Evolutionary conservation across 2,797 vertebrate genomes (phyloP).

Genomic region (Clarias fuscus): DNA sequence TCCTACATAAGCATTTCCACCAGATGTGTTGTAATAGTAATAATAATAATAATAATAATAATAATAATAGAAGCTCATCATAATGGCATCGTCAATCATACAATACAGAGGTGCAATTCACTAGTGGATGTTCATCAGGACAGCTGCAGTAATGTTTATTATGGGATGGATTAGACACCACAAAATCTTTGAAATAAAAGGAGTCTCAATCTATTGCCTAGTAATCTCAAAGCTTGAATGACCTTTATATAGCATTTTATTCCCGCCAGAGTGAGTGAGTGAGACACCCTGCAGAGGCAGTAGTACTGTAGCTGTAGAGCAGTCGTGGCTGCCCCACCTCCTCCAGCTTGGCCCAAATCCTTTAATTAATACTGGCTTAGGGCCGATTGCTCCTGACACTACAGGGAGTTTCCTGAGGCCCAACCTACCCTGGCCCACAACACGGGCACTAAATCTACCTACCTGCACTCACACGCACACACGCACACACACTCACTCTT

Average conservation of each 20-base stretch:
- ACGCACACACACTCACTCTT: conserved; percentile 39
- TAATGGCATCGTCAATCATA: conserved; percentile 22
- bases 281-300: conserved; percentile 41
- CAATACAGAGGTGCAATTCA: conserved; percentile 20
- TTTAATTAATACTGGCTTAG: conserved; percentile 85
- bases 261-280: conserved; percentile 18
- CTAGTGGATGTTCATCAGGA: conserved; percentile 7
- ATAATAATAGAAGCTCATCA: conserved; percentile 10
- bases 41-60: too few relatives aligned
- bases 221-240: conserved; percentile 41
- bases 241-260: conserved; percentile 41
- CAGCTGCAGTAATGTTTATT: not conserved
- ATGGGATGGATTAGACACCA: not conserved
- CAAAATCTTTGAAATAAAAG: conserved; percentile 7
- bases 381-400: conserved; percentile 79
- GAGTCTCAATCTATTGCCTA: conserved; percentile 25
- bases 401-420: conserved; percentile 80
- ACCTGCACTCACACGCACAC: conserved; percentile 56
- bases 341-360: conserved; percentile 73
- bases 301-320: conserved; percentile 39
- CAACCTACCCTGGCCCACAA: conserved; percentile 68
- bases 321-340: conserved; percentile 73
- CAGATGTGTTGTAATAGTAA: not conserved
- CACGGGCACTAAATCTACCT: conserved; percentile 53
- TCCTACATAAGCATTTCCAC: conserved; percentile 49